Conservation (phyloP, 2,888 invertebrate species). For the Chromoteleia sp. region DNA sequence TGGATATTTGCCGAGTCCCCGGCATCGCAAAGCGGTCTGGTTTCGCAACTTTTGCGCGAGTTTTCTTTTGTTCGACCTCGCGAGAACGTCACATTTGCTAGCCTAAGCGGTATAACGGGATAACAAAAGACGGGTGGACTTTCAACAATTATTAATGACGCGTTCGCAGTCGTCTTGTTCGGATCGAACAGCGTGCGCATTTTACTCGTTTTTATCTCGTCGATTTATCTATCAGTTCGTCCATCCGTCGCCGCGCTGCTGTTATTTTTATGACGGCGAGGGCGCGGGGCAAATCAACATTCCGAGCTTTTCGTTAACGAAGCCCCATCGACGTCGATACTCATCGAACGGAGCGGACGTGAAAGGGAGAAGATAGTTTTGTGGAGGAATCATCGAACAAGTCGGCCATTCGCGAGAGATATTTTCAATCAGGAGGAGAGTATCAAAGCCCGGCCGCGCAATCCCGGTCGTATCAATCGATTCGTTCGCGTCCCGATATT, state of each 20-base stretch:
- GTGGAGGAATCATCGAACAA: constrained; percentile 58
- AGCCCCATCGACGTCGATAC: constrained; percentile 48
- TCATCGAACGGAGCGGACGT: constrained; percentile 43
- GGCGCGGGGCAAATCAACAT: constrained; percentile 38
- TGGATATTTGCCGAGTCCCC: constrained; percentile 37
- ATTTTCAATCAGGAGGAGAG: constrained; percentile 81
- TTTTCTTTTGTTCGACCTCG: too few relatives aligned
- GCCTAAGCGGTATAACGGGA: too few relatives aligned
- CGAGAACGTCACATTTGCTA: too few relatives aligned
- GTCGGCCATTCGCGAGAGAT: constrained; percentile 70
- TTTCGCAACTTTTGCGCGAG: neutral
- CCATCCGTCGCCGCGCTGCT: neutral
- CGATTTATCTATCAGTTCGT: neutral
- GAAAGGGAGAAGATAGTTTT: constrained; percentile 66
- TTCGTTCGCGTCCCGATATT: constrained; percentile 74
- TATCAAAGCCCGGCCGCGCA: constrained; percentile 79
- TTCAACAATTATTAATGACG: neutral
- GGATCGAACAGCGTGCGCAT: neutral
- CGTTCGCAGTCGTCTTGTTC: neutral
- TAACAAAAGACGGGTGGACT: neutral
- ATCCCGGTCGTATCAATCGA: constrained; percentile 71
- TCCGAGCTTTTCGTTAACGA: constrained; percentile 54
- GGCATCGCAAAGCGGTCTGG: constrained; percentile 18
- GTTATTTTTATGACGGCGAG: constrained; percentile 21
- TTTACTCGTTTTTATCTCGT: neutral